Percentiles rank a stretch among this genome's conserved stretches.
Evolutionary conservation across 2,113 vertebrate genomes (phyloP).

Genomic region (Sciurus niger): DNA sequence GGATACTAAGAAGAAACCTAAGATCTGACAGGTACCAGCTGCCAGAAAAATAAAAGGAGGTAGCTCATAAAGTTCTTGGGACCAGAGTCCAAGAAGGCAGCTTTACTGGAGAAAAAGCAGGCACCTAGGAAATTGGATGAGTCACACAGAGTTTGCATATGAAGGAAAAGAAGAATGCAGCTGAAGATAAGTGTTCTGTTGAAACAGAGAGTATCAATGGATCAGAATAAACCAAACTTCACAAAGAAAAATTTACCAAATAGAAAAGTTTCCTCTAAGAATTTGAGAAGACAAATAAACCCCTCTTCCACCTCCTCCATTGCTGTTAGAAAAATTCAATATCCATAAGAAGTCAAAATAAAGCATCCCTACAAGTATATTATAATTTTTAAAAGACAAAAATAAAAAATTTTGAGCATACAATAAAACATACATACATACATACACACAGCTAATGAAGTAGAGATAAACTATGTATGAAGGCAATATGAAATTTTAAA

Average conservation of each 20-base stretch:
- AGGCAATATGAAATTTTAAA: no score
- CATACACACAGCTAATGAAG: no score
- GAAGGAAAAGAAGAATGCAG: background rate
- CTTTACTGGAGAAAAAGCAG: background rate
- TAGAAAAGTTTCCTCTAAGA: background rate
- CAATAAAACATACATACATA: background rate
- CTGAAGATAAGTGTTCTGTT: background rate
- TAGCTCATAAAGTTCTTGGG: background rate
- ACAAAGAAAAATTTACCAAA: background rate
- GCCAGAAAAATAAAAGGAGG: background rate
- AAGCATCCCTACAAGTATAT: background rate
- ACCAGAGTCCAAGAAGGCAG: background rate
- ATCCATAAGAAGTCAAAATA: background rate
- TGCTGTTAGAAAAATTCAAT: background rate
- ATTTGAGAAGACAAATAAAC: background rate
- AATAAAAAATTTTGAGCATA: background rate
- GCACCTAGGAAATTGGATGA: background rate
- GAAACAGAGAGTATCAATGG: background rate
- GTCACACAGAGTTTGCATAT: background rate
- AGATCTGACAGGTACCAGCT: background rate
- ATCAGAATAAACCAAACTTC: background rate
- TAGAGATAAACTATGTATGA: no score
- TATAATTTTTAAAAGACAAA: background rate
- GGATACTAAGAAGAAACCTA: background rate
- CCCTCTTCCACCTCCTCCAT: background rate